Evolutionary conservation across 2,797 vertebrate genomes (phyloP).

Genomic region (Sarcoramphus papa): DNA sequence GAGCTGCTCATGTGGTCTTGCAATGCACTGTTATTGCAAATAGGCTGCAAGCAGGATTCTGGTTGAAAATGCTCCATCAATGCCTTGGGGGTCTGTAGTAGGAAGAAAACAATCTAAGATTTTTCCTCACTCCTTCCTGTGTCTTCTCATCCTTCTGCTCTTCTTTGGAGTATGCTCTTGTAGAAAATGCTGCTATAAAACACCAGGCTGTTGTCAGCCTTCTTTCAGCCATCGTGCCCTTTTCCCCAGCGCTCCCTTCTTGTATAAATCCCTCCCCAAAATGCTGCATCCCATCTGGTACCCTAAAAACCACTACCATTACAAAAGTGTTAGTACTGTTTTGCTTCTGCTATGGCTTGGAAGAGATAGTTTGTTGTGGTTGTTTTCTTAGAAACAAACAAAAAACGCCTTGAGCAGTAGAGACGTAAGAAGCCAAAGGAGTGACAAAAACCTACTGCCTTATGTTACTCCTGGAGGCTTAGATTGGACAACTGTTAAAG

Average conservation of each 20-base stretch:
- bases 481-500: background rate
- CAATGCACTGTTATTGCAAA: background rate
- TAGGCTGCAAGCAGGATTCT: background rate
- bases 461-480: background rate
- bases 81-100: background rate
- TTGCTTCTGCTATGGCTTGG: background rate
- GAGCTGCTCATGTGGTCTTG: background rate
- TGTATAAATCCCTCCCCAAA: background rate
- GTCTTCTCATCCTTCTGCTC: background rate
- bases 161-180: background rate
- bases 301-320: background rate
- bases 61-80: background rate
- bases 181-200: background rate
- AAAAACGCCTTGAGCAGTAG: background rate
- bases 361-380: background rate
- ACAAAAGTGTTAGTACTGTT: background rate
- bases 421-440: background rate
- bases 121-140: background rate
- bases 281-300: background rate
- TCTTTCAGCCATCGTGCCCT: background rate
- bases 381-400: background rate
- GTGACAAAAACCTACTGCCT: background rate
- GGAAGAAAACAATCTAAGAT: background rate
- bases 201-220: background rate
- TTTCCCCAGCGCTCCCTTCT: background rate